Evolutionary conservation across 2,797 vertebrate species (phyloP).

Genomic region (Picus viridis): DNA sequence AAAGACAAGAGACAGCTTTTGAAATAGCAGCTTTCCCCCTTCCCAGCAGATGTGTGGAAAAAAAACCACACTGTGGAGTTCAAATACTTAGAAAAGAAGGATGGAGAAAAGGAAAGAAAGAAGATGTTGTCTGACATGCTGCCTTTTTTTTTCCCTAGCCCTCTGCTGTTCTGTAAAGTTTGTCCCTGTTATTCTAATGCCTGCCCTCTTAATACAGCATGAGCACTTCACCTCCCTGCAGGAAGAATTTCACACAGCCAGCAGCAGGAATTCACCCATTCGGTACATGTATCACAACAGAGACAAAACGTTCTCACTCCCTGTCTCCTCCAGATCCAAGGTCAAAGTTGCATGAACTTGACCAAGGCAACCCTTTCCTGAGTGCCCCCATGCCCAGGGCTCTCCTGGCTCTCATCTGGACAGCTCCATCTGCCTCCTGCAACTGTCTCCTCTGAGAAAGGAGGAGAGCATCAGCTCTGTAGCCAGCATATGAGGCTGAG

Average conservation of each 20-base stretch:
- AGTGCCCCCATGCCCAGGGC: neutral
- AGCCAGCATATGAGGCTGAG: neutral
- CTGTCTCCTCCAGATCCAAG: neutral
- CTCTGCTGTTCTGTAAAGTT: neutral
- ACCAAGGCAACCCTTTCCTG: neutral
- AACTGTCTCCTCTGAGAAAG: neutral
- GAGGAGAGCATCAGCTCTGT: neutral
- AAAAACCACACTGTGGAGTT: neutral
- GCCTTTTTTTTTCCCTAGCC: neutral
- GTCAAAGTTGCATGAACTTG: neutral
- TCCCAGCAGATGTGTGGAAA: neutral
- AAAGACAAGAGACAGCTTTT: neutral
- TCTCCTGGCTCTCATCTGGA: neutral
- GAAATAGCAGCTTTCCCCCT: neutral
- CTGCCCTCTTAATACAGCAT: neutral
- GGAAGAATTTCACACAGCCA: neutral
- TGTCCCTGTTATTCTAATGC: neutral
- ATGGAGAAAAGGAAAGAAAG: neutral
- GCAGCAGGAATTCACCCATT: neutral
- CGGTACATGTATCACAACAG: neutral
- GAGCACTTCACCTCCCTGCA: neutral
- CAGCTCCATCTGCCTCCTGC: constrained; percentile 1
- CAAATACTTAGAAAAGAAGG: neutral
- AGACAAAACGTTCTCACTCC: neutral
- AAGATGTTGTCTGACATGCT: neutral